Evolutionary conservation across 2,797 vertebrate species (phyloP), one percentile per base, ranked within the genome.

Genomic region (Nannoperca australis): DNA sequence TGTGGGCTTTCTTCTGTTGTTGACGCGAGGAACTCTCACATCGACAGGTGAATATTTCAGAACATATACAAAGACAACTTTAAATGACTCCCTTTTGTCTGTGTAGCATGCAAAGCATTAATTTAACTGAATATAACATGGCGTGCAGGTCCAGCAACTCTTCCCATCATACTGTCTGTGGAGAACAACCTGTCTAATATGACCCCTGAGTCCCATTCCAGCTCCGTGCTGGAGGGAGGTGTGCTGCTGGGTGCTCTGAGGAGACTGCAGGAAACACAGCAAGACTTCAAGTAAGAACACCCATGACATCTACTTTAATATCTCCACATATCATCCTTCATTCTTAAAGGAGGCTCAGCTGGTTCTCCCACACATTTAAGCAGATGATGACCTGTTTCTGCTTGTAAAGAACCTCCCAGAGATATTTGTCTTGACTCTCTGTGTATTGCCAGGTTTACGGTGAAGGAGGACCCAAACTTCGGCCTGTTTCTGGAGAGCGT

Each of bases 181-280:
- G 82, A 86, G 73, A 91, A 87, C 10, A 69, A 86, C 24, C 70
- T 87, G n/a, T 85, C 78, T 10, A 82, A 90, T 78, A 12, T 74
- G 67, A 40, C 68, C 17, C 75, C 80, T 2, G 60, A 79, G 83
- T 75, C 86, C 22, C 91, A 87, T 32, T 76, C 72, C 59, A 67
- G 80, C 81, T 84, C 77, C 7, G 81, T 92, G 74, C 82, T 82
- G 10, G 60, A 93, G 71, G 88, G 86, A 34, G 92, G 92, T 0
- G 88, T 93, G 49, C 90, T 94, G 80, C 83, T 94, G 50, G 89
- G 89, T 1, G 93, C 88, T 34, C 78, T 94, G 84, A 92, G 80
- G 81, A 90, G 85, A 66, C 91, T 94, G 40, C 83, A 94, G 75
- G 75, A 91, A 51, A 74, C 73, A 45, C 77, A 89, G 34, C 64